Base-by-base conservation (phyloP, 1,140 invertebrate genomes). In the Ridgeia piscesae region DNA sequence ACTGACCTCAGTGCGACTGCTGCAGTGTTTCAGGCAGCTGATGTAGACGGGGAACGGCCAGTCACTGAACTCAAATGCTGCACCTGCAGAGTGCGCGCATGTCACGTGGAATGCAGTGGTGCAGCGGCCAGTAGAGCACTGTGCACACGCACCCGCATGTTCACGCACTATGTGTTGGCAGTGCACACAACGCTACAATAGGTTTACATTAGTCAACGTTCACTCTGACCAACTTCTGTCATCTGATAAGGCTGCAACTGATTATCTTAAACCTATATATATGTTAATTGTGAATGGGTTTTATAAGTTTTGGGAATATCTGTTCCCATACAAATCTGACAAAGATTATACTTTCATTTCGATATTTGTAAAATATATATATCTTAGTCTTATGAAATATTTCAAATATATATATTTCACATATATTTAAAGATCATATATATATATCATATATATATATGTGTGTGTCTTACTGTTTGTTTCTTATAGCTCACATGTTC, bases 31-130 rank as follows among this genome's bases (percentile, higher is more conserved):
- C 17, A 94, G 94, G 94, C 97, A 97, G 9, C 96, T 96, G 91
- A 97, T 95, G 94, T 97, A 94, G 2, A 96, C 94, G n/a, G 95
- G 95, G 42, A 93, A 94, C 8, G 96, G 96, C 95, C 95, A 95
- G 91, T 96, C 95, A 94, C 95, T 95, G n/a, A 95, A 95, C 89
- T 95, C 95, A 94, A 96, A 96, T 91, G 94, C 93, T 21, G 96
- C 94, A 8, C 96, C 96, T 50, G 96, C 95, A 89, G 95, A 94
- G 92, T 96, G 95, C 35, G 95, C 96, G 95, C 96, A 97, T 6
- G 96, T 96, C n/a, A 96, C 95, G 94, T 97, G 96, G 94, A 96
- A 96, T 88, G 96, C 94, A 58, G 94, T 92, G 0, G 95, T 94
- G 94, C 96, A 97, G 50, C 94, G 94, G 27, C 95, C 95, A 92